These are phyloP conservation scores for Scaptomyza montana DNA, from an alignment of 1,140 invertebrate species.

Conservation along the genomic window DNA sequence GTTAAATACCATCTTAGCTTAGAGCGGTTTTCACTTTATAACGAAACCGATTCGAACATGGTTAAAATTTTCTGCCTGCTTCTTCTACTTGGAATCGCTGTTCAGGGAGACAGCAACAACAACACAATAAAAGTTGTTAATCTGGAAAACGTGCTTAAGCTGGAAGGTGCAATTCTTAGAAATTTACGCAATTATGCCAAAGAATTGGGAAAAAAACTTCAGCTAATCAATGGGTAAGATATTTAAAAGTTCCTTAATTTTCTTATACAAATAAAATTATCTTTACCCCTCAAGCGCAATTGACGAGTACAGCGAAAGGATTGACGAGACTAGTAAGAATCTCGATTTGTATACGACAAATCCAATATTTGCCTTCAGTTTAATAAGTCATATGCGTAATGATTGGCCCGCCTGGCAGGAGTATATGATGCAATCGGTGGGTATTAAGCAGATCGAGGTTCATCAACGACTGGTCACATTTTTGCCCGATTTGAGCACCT, in stretches of 20 bases:
- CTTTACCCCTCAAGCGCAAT: slow-evolving; percentile 5
- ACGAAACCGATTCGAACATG: slow-evolving; percentile 12
- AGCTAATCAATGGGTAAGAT: slow-evolving; percentile 41
- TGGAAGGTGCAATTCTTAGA: slow-evolving; percentile 32
- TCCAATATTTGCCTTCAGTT: slow-evolving; percentile 55
- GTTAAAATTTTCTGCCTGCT: slow-evolving; percentile 1
- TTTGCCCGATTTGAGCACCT: not conserved
- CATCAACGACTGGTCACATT: slow-evolving; percentile 27
- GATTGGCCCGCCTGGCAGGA: slow-evolving; percentile 65
- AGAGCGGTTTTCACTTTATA: not conserved
- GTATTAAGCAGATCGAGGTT: slow-evolving; percentile 1
- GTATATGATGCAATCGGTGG: slow-evolving; percentile 44
- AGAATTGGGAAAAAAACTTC: slow-evolving; percentile 34
- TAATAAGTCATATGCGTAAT: slow-evolving; percentile 63
- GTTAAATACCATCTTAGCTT: not conserved
- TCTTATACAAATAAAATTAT: too few relatives aligned
- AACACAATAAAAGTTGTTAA: not conserved
- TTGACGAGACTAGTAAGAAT: slow-evolving; percentile 88
- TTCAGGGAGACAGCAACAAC: not conserved
- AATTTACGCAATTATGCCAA: slow-evolving; percentile 46
- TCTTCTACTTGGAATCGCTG: slow-evolving; percentile 7
- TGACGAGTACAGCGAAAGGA: slow-evolving; percentile 86
- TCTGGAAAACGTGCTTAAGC: slow-evolving; percentile 4
- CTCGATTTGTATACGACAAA: slow-evolving; percentile 85
- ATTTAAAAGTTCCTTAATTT: too few relatives aligned